Base-by-base conservation (phyloP, 2,888 invertebrate species). In the Mamestra brassicae region DNA sequence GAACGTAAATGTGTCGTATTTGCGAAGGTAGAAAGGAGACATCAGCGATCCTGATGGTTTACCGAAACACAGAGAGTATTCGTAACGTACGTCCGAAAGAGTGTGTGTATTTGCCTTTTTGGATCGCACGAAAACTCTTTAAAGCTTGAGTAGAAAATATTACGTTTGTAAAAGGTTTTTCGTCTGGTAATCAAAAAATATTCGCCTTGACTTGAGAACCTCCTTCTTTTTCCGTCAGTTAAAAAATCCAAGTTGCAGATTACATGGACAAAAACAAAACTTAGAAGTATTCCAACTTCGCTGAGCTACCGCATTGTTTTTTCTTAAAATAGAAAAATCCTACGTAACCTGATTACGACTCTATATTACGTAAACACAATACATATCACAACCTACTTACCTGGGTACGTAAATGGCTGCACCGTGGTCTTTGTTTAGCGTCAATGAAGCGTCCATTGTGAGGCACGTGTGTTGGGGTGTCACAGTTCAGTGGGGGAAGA, bases 391-490 rank as follows among this genome's bases (percentile, higher is more conserved):
- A 45, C 11, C 47, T 71, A 11, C 47, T 7, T 34, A 61, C 10
- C 1, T 60, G 17, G 17, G 15, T 61, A 62, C 26, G 52, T 47
- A 60, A 57, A 63, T n/a, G 66, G 26, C 62, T 47, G 47, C 47
- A 47, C 47, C 47, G 17, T 26, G 42, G 50, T 74, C 80, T 80
- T 80, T 80, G 80, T 80, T 76, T 72, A 76, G 2, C 38, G 69
- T 42, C 69, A 76, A 81, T 80, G 80, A 77, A 76, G 77, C 80
- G 72, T 82, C 58, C 36, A 74, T 69, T 52, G 50, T 64, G 11
- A 45, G 34, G 54, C 74, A 81, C 77, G 73, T 72, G 72, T 26
- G 50, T 54, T 70, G 36, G 76, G 67, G 71, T 80, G 68, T 65
- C 76, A 80, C 80, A 76, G 68, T 76, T 76, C 65, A 72, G 7